phyloP scores from a whole-genome alignment of 2,888 invertebrate genomes.

The Meloe dianella region DNA sequence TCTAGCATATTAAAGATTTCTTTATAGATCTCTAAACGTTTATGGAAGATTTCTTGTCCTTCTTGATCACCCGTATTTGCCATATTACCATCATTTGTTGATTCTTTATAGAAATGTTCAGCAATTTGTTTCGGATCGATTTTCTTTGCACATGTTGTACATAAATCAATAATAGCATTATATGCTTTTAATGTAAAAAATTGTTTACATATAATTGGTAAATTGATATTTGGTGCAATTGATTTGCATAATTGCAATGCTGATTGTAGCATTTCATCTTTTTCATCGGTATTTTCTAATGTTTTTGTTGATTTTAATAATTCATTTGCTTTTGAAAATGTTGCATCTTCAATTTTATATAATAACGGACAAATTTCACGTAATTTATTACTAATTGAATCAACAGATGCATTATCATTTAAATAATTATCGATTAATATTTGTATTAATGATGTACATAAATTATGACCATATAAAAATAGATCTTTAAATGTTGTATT shows the following conservation, averaged over 20 bases:
- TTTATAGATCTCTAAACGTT: conserved; percentile 81
- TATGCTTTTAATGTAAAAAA: conserved; percentile 82
- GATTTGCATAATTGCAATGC: conserved; percentile 87
- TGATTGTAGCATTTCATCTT: conserved; percentile 76
- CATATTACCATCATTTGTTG: background rate
- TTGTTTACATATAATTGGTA: conserved; percentile 84
- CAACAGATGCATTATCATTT: conserved; percentile 93
- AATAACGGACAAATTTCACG: conserved; percentile 91
- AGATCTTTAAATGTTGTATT: conserved; percentile 76
- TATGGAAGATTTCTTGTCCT: conserved; percentile 61
- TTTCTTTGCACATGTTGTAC: conserved; percentile 81
- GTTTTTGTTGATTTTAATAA: conserved; percentile 81
- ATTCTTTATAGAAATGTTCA: conserved; percentile 77
- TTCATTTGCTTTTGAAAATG: conserved; percentile 93
- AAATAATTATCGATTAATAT: conserved; percentile 90
- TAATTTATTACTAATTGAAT: conserved; percentile 85
- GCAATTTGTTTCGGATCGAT: conserved; percentile 90
- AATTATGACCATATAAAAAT: conserved; percentile 78
- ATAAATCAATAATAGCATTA: conserved; percentile 87
- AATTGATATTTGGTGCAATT: conserved; percentile 85
- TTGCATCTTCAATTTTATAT: conserved; percentile 94
- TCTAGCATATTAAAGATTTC: conserved; percentile 83
- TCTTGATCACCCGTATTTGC: conserved; percentile 81
- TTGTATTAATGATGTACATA: conserved; percentile 78
- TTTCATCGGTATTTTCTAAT: conserved; percentile 75